A percentile compares a stretch with the other conserved stretches of the same genome.
phyloP scores from a whole-genome alignment of 2,797 vertebrate species.

The Tragelaphus oryx region DNA sequence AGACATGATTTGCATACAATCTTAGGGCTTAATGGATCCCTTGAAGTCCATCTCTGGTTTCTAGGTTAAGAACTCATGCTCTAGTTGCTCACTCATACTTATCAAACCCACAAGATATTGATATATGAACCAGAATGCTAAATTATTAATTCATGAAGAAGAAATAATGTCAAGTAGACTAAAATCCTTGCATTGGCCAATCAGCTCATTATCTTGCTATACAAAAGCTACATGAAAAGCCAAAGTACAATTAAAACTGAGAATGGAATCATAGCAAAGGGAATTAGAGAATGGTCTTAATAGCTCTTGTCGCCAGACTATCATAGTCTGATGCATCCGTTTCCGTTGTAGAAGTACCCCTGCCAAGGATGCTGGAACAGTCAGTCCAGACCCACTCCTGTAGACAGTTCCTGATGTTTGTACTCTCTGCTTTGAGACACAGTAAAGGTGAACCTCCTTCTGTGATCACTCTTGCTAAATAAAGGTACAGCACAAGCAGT shows the following conservation, averaged over 20 bases:
- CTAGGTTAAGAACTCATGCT: conserved; percentile 6
- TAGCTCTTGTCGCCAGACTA: conserved; percentile 13
- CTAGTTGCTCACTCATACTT: not conserved
- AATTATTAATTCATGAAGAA: conserved; percentile 66
- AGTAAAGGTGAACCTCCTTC: not conserved
- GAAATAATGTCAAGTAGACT: conserved; percentile 29
- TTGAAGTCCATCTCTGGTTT: not conserved
- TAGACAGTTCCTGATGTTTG: not conserved
- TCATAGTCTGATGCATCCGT: not conserved
- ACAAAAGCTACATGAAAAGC: not conserved
- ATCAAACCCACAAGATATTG: not conserved
- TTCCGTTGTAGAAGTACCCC: not conserved
- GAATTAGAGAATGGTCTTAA: conserved; percentile 50
- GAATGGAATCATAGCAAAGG: conserved; percentile 5
- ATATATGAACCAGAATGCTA: conserved; percentile 27
- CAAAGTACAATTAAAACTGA: conserved; percentile 57
- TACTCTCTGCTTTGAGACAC: not conserved
- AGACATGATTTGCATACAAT: not conserved
- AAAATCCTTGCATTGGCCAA: not conserved
- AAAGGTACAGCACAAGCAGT: too few relatives aligned
- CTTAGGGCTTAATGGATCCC: not conserved
- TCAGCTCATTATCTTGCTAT: conserved; percentile 27
- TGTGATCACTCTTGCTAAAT: not conserved
- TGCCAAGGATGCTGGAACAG: not conserved
- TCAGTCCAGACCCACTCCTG: not conserved